These are phyloP conservation scores for Polypedilum pembai DNA, from an alignment of 1,140 invertebrate genomes.

Conservation along the genomic window DNA sequence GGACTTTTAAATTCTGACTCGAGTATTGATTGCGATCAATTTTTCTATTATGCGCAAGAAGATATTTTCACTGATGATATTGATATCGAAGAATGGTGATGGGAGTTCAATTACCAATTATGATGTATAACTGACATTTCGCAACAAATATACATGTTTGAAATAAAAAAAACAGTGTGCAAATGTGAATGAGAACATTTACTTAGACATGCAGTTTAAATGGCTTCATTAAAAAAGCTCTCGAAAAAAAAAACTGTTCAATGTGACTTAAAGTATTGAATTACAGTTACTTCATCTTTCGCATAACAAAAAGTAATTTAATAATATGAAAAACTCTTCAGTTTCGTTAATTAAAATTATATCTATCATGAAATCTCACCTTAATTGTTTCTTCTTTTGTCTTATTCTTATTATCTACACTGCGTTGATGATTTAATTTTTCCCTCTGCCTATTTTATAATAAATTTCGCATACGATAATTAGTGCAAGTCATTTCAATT, in stretches of 20 bases:
- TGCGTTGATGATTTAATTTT: neutral
- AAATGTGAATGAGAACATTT: too few species aligned
- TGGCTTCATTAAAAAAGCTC: neutral
- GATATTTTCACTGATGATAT: conserved; percentile 8
- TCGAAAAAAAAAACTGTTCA: neutral
- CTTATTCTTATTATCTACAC: neutral
- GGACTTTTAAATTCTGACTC: conserved; percentile 31
- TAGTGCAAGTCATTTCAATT: conserved; percentile 1
- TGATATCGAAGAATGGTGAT: neutral
- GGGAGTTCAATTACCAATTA: too few species aligned
- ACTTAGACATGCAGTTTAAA: neutral
- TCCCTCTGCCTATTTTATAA: neutral
- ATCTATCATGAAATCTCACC: neutral
- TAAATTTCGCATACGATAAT: neutral
- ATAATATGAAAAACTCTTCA: too few species aligned
- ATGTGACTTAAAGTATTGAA: neutral
- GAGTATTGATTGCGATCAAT: conserved; percentile 31
- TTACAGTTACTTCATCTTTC: conserved; percentile 4
- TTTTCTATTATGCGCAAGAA: conserved; percentile 6
- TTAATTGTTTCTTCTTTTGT: neutral
- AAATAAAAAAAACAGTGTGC: too few species aligned
- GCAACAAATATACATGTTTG: too few species aligned
- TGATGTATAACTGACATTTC: too few species aligned
- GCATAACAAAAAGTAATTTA: neutral
- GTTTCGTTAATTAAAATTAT: too few species aligned